Conservation (phyloP, 2,888 invertebrate species). For the Drosophila lutescens region DNA sequence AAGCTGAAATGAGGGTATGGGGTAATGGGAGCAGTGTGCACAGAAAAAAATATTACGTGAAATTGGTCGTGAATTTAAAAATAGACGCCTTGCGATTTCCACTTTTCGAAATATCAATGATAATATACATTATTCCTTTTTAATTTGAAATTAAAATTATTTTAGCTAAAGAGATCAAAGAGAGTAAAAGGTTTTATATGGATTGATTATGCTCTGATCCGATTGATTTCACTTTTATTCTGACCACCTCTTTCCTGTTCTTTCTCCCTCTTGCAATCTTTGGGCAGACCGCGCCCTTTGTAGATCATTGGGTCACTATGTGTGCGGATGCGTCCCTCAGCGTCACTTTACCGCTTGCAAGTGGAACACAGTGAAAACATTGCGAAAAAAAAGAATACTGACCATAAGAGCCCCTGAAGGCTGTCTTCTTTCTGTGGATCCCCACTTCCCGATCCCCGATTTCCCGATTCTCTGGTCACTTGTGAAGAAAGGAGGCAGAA, state of each 20-base stretch:
- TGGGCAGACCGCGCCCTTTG: slow-evolving; percentile 64
- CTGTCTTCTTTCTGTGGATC: slow-evolving; percentile 24
- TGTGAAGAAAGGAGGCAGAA: slow-evolving; percentile 64
- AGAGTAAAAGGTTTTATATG: slow-evolving; percentile 2
- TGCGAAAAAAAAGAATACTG: slow-evolving; percentile 25
- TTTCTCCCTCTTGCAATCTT: slow-evolving; percentile 14
- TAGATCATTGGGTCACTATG: slow-evolving; percentile 73
- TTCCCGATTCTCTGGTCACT: slow-evolving; percentile 11
- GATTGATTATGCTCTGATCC: slow-evolving; percentile 36
- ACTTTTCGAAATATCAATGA: too few species aligned
- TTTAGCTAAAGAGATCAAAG: too few species aligned
- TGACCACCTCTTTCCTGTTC: slow-evolving; percentile 33
- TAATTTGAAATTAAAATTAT: too few species aligned
- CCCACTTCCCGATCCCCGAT: background rate
- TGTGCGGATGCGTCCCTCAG: slow-evolving; percentile 58
- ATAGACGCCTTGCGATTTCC: too few species aligned
- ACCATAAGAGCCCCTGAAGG: slow-evolving; percentile 42
- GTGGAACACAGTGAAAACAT: slow-evolving; percentile 55
- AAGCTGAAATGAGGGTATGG: slow-evolving; percentile 24
- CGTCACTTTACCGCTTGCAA: slow-evolving; percentile 74
- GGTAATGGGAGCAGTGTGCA: slow-evolving; percentile 35
- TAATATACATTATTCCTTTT: too few species aligned
- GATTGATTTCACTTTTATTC: slow-evolving; percentile 67
- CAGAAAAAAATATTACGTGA: slow-evolving; percentile 4
- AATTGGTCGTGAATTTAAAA: background rate